Conservation (phyloP, 2,797 vertebrate genomes). For the Tadarida brasiliensis region DNA sequence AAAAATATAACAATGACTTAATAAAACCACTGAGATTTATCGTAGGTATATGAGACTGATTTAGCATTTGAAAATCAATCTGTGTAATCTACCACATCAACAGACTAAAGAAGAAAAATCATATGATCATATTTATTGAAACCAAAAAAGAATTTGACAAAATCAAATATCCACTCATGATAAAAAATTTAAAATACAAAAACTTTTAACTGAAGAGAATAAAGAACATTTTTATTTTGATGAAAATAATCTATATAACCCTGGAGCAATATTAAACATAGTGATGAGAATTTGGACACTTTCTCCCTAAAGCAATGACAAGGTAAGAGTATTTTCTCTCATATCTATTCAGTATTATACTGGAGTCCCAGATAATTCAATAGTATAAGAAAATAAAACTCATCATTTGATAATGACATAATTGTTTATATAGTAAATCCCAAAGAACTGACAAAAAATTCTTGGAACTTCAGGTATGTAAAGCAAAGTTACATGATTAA, state of each 20-base stretch:
- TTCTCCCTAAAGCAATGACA: neutral
- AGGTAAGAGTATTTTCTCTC: neutral
- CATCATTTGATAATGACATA: neutral
- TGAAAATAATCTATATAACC: neutral
- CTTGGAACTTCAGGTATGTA: neutral
- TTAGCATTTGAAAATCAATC: neutral
- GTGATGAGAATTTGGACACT: neutral
- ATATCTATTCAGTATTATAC: neutral
- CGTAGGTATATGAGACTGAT: neutral
- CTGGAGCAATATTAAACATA: neutral
- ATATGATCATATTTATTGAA: too few relatives aligned
- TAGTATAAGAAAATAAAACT: neutral
- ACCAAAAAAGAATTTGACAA: neutral
- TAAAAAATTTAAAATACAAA: neutral
- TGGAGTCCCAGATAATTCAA: neutral
- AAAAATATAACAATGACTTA: too few relatives aligned
- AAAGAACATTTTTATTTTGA: neutral
- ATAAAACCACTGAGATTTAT: neutral
- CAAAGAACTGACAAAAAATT: neutral
- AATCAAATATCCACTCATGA: neutral
- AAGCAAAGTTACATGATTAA: neutral
- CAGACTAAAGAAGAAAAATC: too few relatives aligned
- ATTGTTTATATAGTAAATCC: neutral
- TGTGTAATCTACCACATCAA: too few relatives aligned
- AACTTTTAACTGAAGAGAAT: neutral